Conservation (phyloP, 1,140 invertebrate genomes). For the Steinernema khuongi region DNA sequence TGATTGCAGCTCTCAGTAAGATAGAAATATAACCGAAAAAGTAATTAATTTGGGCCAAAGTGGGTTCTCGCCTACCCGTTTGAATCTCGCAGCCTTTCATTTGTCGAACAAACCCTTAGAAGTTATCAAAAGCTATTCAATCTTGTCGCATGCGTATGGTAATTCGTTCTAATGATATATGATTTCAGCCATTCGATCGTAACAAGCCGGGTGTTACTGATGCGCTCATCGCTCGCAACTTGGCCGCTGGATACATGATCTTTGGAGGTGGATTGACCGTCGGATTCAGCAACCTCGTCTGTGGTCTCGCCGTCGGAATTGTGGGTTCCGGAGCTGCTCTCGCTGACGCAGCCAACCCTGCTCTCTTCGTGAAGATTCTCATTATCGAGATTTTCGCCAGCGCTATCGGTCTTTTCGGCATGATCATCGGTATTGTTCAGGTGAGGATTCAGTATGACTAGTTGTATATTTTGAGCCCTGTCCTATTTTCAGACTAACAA, state of each 20-base stretch:
- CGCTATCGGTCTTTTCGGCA: constrained; percentile 90
- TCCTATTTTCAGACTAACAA: constrained; percentile 27
- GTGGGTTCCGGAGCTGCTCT: constrained; percentile 91
- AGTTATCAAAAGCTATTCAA: too few relatives aligned
- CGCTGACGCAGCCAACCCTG: constrained; percentile 85
- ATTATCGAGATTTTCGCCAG: constrained; percentile 96
- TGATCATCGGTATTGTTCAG: constrained; percentile 91
- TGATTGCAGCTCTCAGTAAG: too few relatives aligned
- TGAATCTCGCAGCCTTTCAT: too few relatives aligned
- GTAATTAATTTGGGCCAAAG: too few relatives aligned
- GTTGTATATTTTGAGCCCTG: constrained; percentile 18
- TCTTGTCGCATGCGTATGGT: too few relatives aligned
- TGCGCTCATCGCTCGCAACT: constrained; percentile 37
- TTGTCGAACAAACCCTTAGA: too few relatives aligned
- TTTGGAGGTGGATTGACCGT: constrained; percentile 89
- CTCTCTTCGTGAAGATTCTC: constrained; percentile 89
- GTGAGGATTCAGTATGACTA: constrained; percentile 23
- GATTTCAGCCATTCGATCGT: constrained; percentile 27
- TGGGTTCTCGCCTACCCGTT: too few relatives aligned
- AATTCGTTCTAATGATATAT: too few relatives aligned
- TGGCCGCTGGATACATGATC: constrained; percentile 76
- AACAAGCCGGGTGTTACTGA: neutral
- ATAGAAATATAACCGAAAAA: too few relatives aligned
- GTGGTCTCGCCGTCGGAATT: constrained; percentile 88
- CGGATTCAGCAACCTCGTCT: constrained; percentile 85